Evolutionary conservation across 2,888 invertebrate species (phyloP).

Genomic region (Napeogenes sylphis): DNA sequence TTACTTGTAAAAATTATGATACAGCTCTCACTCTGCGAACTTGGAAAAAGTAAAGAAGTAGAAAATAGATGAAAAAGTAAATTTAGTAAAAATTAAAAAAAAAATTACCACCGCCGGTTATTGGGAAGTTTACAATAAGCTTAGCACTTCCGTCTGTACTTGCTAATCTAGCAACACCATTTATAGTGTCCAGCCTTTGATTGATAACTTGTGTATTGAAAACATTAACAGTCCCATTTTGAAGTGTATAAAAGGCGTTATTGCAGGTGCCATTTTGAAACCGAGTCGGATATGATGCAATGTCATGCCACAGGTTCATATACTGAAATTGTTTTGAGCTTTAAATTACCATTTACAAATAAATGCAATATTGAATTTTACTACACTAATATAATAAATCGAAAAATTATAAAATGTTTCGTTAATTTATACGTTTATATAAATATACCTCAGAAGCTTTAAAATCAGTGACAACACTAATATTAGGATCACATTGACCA

Average conservation of each 20-base stretch:
- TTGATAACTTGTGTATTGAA: slow-evolving; percentile 48
- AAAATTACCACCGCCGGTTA: slow-evolving; percentile 55
- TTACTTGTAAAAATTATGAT: too few relatives aligned
- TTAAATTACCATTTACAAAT: not conserved
- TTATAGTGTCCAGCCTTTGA: slow-evolving; percentile 44
- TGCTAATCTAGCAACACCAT: slow-evolving; percentile 47
- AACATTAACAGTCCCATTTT: slow-evolving; percentile 35
- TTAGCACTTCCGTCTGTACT: slow-evolving; percentile 78
- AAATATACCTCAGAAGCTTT: slow-evolving; percentile 38
- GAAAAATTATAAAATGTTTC: not conserved
- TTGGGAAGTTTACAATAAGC: slow-evolving; percentile 79
- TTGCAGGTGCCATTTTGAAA: slow-evolving; percentile 54
- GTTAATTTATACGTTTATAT: too few relatives aligned
- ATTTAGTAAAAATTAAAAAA: not conserved
- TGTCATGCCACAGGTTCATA: slow-evolving; percentile 50
- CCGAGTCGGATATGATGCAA: slow-evolving; percentile 46
- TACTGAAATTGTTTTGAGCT: slow-evolving; percentile 39
- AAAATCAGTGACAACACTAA: slow-evolving; percentile 46
- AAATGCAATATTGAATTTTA: not conserved
- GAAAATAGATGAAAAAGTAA: too few relatives aligned
- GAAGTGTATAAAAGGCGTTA: slow-evolving; percentile 46
- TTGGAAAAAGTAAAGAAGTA: too few relatives aligned
- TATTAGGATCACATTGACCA: slow-evolving; percentile 56
- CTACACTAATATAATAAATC: too few relatives aligned
- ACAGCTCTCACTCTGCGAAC: too few relatives aligned